phyloP scores from a whole-genome alignment of 2,888 invertebrate species.

The Caenorhabditis doughertyi region DNA sequence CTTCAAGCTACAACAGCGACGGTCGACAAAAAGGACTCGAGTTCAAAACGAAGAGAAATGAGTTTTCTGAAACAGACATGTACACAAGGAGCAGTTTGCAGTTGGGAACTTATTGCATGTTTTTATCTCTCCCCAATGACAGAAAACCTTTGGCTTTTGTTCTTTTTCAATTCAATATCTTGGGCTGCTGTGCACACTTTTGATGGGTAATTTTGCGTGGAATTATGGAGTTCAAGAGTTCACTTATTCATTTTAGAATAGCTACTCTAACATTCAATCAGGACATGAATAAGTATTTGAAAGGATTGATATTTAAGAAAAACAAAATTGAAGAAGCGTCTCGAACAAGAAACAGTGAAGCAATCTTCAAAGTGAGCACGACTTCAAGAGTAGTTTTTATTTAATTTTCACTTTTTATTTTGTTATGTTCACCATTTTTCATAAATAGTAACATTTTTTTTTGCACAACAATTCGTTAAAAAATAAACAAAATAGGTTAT shows the following conservation, averaged over 20 bases:
- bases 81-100: slow-evolving; percentile 66
- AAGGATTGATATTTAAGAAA: background rate
- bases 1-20: background rate
- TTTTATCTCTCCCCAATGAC: slow-evolving; percentile 43
- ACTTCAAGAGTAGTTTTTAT: background rate
- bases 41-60: background rate
- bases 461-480: background rate
- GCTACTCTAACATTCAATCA: background rate
- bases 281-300: slow-evolving; percentile 10
- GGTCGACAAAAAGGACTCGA: background rate
- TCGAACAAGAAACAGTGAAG: background rate
- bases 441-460: background rate
- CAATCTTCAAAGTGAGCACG: background rate
- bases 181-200: slow-evolving; percentile 60
- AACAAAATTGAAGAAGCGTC: background rate
- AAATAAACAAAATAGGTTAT: slow-evolving; percentile 1
- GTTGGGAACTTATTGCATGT: slow-evolving; percentile 63
- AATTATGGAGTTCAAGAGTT: too few relatives aligned
- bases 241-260: background rate
- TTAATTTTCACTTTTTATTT: background rate
- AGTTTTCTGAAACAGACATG: slow-evolving; percentile 38
- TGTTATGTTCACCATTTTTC: too few relatives aligned
- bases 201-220: too few relatives aligned
- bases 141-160: slow-evolving; percentile 35
- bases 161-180: slow-evolving; percentile 50